A percentile compares a stretch with the other conserved stretches of the same genome.
phyloP scores from a whole-genome alignment of 2,113 vertebrate species.

The Orycteropus afer region DNA sequence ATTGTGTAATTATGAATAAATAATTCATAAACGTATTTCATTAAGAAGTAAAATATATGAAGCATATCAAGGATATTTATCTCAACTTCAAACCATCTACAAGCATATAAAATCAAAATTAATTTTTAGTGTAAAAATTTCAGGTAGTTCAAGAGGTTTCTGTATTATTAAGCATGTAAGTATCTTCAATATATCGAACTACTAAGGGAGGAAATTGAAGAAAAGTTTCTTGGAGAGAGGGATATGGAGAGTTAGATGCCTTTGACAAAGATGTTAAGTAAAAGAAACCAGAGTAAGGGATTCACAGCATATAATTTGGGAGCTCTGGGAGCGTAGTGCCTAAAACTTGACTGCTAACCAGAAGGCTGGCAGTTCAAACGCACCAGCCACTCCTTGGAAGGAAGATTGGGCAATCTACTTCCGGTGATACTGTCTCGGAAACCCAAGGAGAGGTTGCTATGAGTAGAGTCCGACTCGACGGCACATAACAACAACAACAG shows the following conservation, averaged over 20 bases:
- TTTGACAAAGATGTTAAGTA: background rate
- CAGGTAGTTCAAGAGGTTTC: background rate
- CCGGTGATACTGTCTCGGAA: too few relatives aligned
- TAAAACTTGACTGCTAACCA: too few relatives aligned
- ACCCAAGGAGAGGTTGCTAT: too few relatives aligned
- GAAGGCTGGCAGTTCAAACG: too few relatives aligned
- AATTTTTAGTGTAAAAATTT: background rate
- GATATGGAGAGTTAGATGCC: too few relatives aligned
- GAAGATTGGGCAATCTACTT: too few relatives aligned
- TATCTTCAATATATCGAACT: background rate
- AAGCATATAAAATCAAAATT: background rate
- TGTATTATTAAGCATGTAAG: background rate
- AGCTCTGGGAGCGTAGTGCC: too few relatives aligned
- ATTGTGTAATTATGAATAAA: background rate
- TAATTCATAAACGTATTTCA: background rate
- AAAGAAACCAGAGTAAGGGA: background rate
- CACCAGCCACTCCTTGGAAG: too few relatives aligned
- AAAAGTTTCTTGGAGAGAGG: too few relatives aligned
- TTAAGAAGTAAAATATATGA: background rate
- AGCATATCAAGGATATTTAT: background rate
- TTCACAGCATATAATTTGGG: accelerated
- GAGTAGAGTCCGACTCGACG: too few relatives aligned
- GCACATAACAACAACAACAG: too few relatives aligned
- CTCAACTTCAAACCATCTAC: background rate
- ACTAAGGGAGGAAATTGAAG: background rate